Evolutionary conservation across 2,888 invertebrate genomes (phyloP).

Genomic region (Dynastes hyllus): DNA sequence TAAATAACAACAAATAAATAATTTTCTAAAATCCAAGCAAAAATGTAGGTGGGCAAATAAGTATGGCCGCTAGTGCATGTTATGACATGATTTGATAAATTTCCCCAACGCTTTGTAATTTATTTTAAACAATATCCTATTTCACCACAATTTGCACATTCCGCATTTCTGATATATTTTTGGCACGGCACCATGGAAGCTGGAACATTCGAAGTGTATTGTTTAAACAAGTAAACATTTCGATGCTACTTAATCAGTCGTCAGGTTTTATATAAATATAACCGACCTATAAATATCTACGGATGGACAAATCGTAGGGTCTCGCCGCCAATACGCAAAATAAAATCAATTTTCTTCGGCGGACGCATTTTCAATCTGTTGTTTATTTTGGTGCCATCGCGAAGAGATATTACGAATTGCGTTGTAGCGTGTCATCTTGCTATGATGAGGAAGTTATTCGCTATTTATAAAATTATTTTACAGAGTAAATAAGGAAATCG

Average conservation of each 20-base stretch:
- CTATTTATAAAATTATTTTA: constrained; percentile 11
- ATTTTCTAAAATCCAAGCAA: too few species aligned
- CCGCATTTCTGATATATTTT: neutral
- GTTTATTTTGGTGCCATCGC: constrained; percentile 18
- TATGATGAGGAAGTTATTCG: neutral
- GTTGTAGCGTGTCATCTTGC: constrained; percentile 8
- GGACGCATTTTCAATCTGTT: neutral
- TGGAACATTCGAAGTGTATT: neutral
- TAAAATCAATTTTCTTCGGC: constrained; percentile 4
- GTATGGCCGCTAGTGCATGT: too few species aligned
- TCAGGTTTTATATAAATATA: neutral
- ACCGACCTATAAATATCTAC: neutral
- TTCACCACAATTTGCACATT: too few species aligned
- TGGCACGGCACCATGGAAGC: neutral
- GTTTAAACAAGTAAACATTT: constrained; percentile 1
- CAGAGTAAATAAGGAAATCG: constrained; percentile 4
- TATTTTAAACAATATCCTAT: too few species aligned
- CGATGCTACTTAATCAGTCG: neutral
- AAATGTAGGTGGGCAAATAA: too few species aligned
- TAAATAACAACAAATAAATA: too few species aligned
- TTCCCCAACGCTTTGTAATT: too few species aligned
- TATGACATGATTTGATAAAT: too few species aligned
- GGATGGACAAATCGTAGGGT: neutral
- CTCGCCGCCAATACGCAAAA: neutral
- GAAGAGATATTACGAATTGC: neutral